Percentiles rank a stretch among this genome's conserved stretches.
phyloP scores from a whole-genome alignment of 37 sponge, comb jelly and placozoan species.

The Ephydatia muelleri region DNA sequence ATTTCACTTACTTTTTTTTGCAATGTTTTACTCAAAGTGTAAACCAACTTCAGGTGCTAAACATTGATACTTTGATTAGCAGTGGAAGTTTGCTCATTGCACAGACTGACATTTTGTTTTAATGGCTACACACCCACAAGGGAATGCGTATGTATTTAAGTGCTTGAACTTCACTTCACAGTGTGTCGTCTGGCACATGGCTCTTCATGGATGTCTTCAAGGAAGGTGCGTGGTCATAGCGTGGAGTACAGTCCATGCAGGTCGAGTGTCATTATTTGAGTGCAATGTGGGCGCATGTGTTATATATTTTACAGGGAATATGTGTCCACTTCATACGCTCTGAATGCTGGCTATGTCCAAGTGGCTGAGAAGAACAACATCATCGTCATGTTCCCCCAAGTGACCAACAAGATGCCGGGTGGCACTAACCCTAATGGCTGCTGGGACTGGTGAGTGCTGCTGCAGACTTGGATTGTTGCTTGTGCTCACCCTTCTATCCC shows the following conservation, averaged over 20 bases:
- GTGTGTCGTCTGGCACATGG: constrained; percentile 67
- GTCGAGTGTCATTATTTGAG: neutral
- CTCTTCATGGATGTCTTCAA: constrained; percentile 81
- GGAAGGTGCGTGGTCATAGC: constrained; percentile 50
- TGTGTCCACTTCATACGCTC: constrained; percentile 46
- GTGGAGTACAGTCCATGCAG: neutral
- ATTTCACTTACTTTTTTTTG: no score
- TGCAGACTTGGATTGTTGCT: neutral
- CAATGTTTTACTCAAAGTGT: neutral
- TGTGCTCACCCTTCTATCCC: neutral
- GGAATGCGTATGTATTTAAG: neutral
- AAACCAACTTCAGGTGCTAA: neutral
- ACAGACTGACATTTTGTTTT: no score
- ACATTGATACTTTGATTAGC: no score
- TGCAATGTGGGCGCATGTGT: no score
- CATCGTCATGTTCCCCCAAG: constrained; percentile 84
- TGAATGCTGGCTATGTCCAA: constrained; percentile 66
- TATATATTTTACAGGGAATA: constrained; percentile 22
- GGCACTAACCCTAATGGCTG: constrained; percentile 69
- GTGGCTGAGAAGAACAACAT: constrained; percentile 74
- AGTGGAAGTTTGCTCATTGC: no score
- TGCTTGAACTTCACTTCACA: neutral
- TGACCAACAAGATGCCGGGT: constrained; percentile 8
- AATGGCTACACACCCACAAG: no score
- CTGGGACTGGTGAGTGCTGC: constrained; percentile 82